A percentile compares a stretch with the other conserved stretches of the same genome.
These are phyloP conservation scores for Calidris pygmaea DNA, from an alignment of 2,113 vertebrate species.

Conservation along the genomic window DNA sequence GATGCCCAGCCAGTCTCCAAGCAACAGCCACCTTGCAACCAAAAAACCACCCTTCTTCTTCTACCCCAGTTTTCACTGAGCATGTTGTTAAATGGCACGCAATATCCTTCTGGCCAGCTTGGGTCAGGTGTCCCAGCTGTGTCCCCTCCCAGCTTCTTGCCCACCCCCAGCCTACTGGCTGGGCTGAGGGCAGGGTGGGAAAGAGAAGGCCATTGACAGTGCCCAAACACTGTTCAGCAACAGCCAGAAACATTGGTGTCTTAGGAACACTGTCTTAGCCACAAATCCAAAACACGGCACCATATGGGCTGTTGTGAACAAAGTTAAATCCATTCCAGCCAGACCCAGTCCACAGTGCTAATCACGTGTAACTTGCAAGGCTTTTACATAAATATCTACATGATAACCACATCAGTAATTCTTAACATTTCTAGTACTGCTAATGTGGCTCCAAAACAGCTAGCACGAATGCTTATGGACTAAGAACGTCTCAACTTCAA, in stretches of 20 bases:
- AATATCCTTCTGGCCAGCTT: background rate
- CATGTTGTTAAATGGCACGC: too few relatives aligned
- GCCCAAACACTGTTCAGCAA: background rate
- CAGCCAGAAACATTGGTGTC: accelerated
- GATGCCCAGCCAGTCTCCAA: background rate
- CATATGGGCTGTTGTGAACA: background rate
- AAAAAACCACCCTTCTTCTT: background rate
- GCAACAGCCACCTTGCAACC: background rate
- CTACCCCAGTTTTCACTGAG: background rate
- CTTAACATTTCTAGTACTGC: background rate
- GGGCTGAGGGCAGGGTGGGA: accelerated
- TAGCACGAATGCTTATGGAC: background rate
- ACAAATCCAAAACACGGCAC: background rate
- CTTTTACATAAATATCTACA: background rate
- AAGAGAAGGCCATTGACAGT: background rate
- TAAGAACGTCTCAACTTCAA: background rate
- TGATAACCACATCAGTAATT: background rate
- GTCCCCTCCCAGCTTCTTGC: background rate
- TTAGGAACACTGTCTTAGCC: background rate
- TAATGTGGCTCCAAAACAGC: background rate
- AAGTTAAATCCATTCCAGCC: background rate
- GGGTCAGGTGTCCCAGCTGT: background rate
- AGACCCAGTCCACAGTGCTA: background rate
- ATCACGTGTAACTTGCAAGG: background rate
- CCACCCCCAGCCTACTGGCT: background rate